Conservation (phyloP, 1,140 invertebrate species). For the Drosophila virilis region DNA sequence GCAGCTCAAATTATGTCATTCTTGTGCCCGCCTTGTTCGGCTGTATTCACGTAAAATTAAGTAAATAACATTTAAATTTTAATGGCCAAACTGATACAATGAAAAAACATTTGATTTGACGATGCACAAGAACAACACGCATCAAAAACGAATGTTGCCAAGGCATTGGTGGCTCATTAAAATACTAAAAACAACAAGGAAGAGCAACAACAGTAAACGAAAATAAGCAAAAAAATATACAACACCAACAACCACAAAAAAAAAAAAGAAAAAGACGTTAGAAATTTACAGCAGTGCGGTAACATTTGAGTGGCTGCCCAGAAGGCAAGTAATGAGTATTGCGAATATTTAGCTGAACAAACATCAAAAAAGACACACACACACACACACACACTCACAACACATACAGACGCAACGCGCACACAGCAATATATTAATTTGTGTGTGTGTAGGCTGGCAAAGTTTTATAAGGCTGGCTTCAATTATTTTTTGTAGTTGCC, state of each 20-base stretch:
- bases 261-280: not conserved
- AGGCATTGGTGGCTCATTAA: slow-evolving; percentile 29
- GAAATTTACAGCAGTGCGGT: slow-evolving; percentile 9
- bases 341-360: slow-evolving; percentile 26
- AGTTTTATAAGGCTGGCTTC: slow-evolving; percentile 61
- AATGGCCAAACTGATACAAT: slow-evolving; percentile 9
- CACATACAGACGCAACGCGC: not conserved
- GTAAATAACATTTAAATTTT: slow-evolving; percentile 33
- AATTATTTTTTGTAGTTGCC: slow-evolving; percentile 64
- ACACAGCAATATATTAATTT: slow-evolving; percentile 14
- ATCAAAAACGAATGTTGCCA: slow-evolving; percentile 13
- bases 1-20: slow-evolving; percentile 16
- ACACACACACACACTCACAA: slow-evolving; percentile 3
- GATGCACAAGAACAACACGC: not conserved
- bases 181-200: slow-evolving; percentile 13
- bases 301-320: slow-evolving; percentile 29
- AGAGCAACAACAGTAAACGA: not conserved
- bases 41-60: not conserved
- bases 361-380: slow-evolving; percentile 1
- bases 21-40: not conserved
- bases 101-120: slow-evolving; percentile 13
- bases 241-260: not conserved
- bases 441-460: slow-evolving; percentile 20
- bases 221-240: not conserved
- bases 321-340: slow-evolving; percentile 26